Percentiles rank a stretch among this genome's conserved stretches.
Conservation (phyloP, 2,113 vertebrate genomes). For the Gallinago jamesoni region DNA sequence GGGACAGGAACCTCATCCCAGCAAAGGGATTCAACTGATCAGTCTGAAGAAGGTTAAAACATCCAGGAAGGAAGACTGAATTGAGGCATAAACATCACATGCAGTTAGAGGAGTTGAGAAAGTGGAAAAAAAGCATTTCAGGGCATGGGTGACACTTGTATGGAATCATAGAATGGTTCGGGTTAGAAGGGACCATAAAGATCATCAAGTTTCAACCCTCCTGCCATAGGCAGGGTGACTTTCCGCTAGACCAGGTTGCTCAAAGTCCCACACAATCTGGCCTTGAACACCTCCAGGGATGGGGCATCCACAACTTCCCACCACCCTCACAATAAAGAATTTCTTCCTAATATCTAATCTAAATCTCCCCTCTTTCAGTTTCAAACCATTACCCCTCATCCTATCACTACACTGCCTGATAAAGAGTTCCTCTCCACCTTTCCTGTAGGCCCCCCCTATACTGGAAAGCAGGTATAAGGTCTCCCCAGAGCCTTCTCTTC, state of each 20-base stretch:
- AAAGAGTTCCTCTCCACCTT: neutral
- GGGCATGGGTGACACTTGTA: neutral
- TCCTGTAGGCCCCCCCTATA: neutral
- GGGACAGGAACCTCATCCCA: neutral
- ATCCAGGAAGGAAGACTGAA: neutral
- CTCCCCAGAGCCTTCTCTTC: neutral
- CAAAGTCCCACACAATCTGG: neutral
- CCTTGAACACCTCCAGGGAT: neutral
- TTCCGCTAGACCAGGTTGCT: neutral
- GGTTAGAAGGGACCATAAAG: neutral
- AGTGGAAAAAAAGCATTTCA: neutral
- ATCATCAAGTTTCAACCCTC: neutral
- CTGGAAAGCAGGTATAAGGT: neutral
- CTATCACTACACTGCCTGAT: neutral
- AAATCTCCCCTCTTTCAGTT: neutral
- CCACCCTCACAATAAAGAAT: neutral
- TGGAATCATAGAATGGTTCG: neutral
- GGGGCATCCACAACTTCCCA: neutral
- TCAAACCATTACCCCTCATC: neutral
- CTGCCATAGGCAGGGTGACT: neutral
- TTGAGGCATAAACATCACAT: neutral
- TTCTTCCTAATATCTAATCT: neutral
- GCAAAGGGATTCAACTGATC: neutral
- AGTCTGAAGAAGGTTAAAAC: neutral
- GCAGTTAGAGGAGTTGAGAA: neutral